These are phyloP conservation scores for Oreochromis aureus DNA, from an alignment of 2,113 vertebrate genomes.

Conservation along the genomic window DNA sequence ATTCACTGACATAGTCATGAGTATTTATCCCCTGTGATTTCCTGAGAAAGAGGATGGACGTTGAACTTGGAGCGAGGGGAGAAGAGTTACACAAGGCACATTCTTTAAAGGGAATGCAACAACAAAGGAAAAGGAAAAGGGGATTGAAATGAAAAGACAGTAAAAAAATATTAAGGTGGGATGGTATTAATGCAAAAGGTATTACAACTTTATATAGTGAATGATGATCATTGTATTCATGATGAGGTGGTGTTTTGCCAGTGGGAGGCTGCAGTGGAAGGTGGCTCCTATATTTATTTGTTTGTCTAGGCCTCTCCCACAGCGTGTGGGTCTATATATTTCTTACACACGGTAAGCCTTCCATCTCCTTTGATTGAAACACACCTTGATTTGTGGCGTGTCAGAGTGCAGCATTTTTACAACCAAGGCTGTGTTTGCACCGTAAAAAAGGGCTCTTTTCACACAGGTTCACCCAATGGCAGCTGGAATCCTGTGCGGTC, in stretches of 20 bases:
- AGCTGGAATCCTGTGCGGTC: not conserved
- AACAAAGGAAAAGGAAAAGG: not conserved
- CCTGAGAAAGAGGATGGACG: not conserved
- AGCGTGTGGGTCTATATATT: not conserved
- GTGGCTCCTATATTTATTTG: not conserved
- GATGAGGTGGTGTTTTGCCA: not conserved
- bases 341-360: not conserved
- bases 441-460: not conserved
- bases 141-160: not conserved
- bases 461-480: not conserved
- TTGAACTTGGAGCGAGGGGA: not conserved
- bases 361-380: not conserved
- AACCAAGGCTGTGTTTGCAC: not conserved
- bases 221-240: not conserved
- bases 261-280: not conserved
- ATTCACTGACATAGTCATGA: not conserved
- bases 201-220: not conserved
- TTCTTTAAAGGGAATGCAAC: not conserved
- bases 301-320: not conserved
- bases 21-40: not conserved
- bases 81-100: not conserved
- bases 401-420: not conserved
- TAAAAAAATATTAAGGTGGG: not conserved
- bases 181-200: not conserved
- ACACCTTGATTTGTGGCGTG: not conserved